Evolutionary conservation across 1,140 invertebrate species (phyloP).

Genomic region (Capitella teleta): DNA sequence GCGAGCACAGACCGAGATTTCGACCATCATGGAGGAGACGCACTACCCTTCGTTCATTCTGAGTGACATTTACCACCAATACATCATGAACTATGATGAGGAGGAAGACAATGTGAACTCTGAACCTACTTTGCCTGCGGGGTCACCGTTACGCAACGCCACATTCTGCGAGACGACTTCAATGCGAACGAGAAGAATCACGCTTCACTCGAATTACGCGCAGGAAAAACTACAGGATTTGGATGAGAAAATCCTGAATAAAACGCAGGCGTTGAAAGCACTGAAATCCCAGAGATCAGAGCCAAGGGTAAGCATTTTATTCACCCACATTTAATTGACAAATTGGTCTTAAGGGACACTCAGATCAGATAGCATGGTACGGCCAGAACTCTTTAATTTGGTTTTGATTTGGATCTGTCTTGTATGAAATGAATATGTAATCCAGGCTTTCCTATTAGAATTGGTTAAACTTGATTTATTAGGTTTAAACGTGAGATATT

Average conservation of each 20-base stretch:
- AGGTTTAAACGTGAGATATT: too few relatives aligned
- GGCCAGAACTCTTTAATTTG: too few relatives aligned
- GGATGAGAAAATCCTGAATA: constrained; percentile 40
- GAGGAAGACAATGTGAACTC: too few relatives aligned
- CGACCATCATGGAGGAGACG: constrained; percentile 67
- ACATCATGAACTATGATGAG: constrained; percentile 11
- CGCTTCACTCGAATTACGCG: constrained; percentile 64
- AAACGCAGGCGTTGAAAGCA: constrained; percentile 60
- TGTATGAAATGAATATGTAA: too few relatives aligned
- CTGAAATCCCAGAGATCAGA: constrained; percentile 37
- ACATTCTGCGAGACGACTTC: constrained; percentile 2
- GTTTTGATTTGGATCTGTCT: too few relatives aligned
- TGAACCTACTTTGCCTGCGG: too few relatives aligned
- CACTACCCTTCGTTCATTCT: constrained; percentile 79
- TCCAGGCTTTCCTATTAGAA: too few relatives aligned
- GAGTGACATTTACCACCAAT: constrained; percentile 68
- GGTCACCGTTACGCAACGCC: too few relatives aligned
- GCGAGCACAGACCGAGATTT: constrained; percentile 68
- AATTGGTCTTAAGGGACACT: too few relatives aligned
- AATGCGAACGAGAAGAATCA: constrained; percentile 12
- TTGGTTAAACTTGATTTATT: too few relatives aligned
- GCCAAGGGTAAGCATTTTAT: neutral
- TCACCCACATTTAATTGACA: neutral
- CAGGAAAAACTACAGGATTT: constrained; percentile 67
- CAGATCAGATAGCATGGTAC: too few relatives aligned